Evolutionary conservation across 2,888 invertebrate species (phyloP), one percentile per base, ranked within the genome.

Genomic region (Leucophenga maculata): DNA sequence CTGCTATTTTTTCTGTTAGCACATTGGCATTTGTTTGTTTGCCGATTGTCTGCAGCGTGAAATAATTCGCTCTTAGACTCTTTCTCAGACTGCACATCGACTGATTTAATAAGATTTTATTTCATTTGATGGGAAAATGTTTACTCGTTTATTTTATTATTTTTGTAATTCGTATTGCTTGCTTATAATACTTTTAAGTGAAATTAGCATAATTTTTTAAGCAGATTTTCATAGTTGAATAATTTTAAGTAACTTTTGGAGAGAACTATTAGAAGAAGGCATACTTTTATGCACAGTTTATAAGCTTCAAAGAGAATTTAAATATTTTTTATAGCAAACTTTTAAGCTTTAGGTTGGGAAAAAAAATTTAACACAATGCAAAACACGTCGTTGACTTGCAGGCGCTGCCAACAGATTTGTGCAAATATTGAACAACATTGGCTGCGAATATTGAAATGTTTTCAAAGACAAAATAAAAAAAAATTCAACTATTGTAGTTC

Each of bases 151-250:
- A 11, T 48, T 20, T 48, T 14, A 13, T 46, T 39, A 39, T 48
- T 64, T 22, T 26, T 67, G 48, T 22, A 3, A 11, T 16, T 52
- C 18, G 54, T 54, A 20, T 52, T 60, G 62, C 39, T 55, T 55
- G 14, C 26, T 59, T 59, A 59, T 64, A 48, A 64, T 64, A 14
- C 46, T 64, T 72, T 75, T 75, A 67, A 69, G 65, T 74, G 75
- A 80, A 84, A 84, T 83, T 84, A 84, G 78, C 83, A 83, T 84
- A 83, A 84, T 82, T 82, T 78, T 75, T 71, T 80, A 79, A 84
- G 81, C 78, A 75, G 77, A 81, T 79, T 79, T 64, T 82, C 75
- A 77, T 77, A 81, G 78, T 75, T 80, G 75, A 78, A 74, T 77
- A 72, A 65, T 72, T 74, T 70, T 48, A 32, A 18, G 60, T 60